A percentile compares a stretch with the other conserved stretches of the same genome.
These are phyloP conservation scores for Trogon melanurus DNA, from an alignment of 2,113 vertebrate genomes.

Conservation along the genomic window DNA sequence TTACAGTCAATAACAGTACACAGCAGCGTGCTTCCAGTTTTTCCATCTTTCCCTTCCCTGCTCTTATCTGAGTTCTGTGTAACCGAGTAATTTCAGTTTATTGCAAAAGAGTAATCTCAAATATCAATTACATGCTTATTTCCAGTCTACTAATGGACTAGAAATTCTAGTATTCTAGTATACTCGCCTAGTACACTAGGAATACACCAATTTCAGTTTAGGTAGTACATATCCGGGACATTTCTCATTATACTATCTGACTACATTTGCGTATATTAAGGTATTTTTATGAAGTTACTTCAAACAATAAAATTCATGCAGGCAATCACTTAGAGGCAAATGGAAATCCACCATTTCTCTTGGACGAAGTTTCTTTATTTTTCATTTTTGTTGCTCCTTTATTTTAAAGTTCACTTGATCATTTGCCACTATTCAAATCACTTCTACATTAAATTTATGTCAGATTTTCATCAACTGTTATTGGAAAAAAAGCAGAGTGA, in stretches of 20 bases:
- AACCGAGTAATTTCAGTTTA: background rate
- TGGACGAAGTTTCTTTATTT: background rate
- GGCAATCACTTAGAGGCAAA: background rate
- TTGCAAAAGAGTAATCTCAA: background rate
- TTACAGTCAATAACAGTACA: background rate
- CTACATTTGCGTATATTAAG: background rate
- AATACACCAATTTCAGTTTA: background rate
- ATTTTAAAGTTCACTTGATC: background rate
- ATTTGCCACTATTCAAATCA: background rate
- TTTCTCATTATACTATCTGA: background rate
- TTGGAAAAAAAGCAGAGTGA: background rate
- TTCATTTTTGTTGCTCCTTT: background rate
- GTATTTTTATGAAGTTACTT: background rate
- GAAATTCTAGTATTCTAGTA: background rate
- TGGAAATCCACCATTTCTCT: background rate
- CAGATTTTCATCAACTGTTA: background rate
- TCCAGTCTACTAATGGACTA: background rate
- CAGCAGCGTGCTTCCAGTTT: background rate
- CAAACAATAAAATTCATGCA: background rate
- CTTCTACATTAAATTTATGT: background rate
- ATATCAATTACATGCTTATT: background rate
- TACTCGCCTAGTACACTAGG: background rate
- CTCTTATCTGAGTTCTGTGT: background rate
- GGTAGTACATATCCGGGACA: background rate
- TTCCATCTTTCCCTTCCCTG: background rate